Conservation (phyloP, 2,113 vertebrate genomes). For the Solenodon paradoxus region DNA sequence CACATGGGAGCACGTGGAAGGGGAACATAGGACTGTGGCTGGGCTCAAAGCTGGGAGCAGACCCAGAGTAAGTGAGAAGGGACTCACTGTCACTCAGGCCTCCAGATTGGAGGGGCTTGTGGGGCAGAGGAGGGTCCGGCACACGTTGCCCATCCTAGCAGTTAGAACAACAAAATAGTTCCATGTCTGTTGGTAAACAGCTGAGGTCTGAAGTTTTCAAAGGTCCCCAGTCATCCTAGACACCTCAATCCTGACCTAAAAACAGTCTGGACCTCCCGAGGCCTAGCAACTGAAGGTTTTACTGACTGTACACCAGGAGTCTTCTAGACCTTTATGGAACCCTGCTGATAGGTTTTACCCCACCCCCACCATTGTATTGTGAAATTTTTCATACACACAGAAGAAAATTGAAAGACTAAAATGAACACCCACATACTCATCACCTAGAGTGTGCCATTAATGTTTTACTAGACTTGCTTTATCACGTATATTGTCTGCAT, state of each 20-base stretch:
- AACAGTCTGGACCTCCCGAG: not conserved
- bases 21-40: not conserved
- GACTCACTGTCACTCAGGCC: not conserved
- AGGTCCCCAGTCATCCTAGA: not conserved
- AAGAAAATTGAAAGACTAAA: slow-evolving; percentile 4
- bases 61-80: not conserved
- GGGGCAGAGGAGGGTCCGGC: not conserved
- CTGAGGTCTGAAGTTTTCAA: not conserved
- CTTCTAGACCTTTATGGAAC: not conserved
- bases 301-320: not conserved
- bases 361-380: not conserved
- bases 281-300: not conserved
- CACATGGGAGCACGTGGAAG: not conserved
- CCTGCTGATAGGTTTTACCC: not conserved
- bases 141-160: not conserved
- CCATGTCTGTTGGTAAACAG: not conserved
- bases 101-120: not conserved
- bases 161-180: not conserved
- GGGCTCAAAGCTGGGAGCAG: not conserved
- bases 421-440: not conserved
- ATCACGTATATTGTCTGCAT: not conserved
- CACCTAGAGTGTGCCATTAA: not conserved
- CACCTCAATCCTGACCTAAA: not conserved
- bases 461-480: not conserved
- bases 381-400: not conserved